Evolutionary conservation across 2,113 vertebrate genomes (phyloP), one percentile per base, ranked within the genome.

Genomic region (Sinocyclocheilus maitianheensis): DNA sequence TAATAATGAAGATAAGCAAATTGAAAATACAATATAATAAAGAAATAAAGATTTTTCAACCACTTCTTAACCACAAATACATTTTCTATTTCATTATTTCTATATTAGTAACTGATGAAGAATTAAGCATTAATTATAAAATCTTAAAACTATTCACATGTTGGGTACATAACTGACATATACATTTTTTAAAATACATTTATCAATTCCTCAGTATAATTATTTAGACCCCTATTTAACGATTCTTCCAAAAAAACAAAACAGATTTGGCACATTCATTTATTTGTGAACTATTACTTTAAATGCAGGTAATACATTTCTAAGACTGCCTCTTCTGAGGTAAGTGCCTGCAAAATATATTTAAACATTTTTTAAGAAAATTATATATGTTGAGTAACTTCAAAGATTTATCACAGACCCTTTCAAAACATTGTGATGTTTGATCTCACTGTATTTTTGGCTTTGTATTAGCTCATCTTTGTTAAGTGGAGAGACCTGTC

Each of bases 391-490:
- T 9, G 43, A 76, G 3, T 83, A 74, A 74, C 26, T 83, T 51
- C 67, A 72, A 72, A 72, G 26, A 18, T 20, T 37, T 60, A 18
- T 78, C 10, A n/a, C 0, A 62, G 22, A 62, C 58, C 4, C 37
- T 30, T 62, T 26, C 55, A 62, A 74, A 77, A 77, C 48, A 60
- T 34, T 83, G 22, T 62, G 69, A 77, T 22, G 48, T 72, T 60
- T 37, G 43, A 48, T 34, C 53, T 40, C 18, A 58, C 58, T 77
- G 77, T 40, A 81, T 81, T 77, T 62, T 77, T 62, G 76, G 26
- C 77, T 71, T 76, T 81, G 63, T 46, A 53, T 75, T 48, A 63
- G 77, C 71, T 77, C 69, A 81, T 77, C 82, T 84, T 30, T 84
- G 75, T 58, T 65, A 78, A 80, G 67, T 84, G 37, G 43, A 83